These are phyloP conservation scores for Atopsyche davidsoni DNA, from an alignment of 1,140 invertebrate species.

Conservation along the genomic window DNA sequence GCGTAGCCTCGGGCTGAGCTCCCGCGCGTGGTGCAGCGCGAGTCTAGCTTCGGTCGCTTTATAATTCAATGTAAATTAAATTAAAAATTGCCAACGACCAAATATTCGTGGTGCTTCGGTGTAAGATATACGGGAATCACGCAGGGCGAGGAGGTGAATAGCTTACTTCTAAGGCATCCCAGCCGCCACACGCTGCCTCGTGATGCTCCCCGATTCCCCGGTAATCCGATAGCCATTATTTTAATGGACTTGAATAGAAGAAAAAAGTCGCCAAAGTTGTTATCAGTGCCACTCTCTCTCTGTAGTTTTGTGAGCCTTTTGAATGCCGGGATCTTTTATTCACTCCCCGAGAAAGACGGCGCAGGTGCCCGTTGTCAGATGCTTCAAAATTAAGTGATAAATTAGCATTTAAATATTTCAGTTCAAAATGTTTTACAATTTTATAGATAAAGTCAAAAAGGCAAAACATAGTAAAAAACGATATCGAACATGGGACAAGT, in stretches of 20 bases:
- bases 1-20: too few species aligned
- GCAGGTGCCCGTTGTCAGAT: not conserved
- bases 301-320: too few species aligned
- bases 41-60: slow-evolving; percentile 3
- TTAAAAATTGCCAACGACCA: slow-evolving; percentile 17
- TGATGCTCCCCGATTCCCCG: slow-evolving; percentile 1
- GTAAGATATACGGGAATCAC: slow-evolving; percentile 22
- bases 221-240: slow-evolving; percentile 31
- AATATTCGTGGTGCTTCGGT: slow-evolving; percentile 26
- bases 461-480: too few species aligned
- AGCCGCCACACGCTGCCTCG: slow-evolving; percentile 10
- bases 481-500: too few species aligned
- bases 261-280: slow-evolving; percentile 22
- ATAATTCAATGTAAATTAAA: slow-evolving; percentile 27
- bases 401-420: not conserved
- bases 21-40: not conserved
- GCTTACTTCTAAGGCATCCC: not conserved
- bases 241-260: slow-evolving; percentile 29
- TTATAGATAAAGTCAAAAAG: too few species aligned
- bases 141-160: slow-evolving; percentile 11
- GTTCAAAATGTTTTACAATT: not conserved
- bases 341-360: too few species aligned
- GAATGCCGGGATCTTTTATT: too few species aligned
- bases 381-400: slow-evolving; percentile 1
- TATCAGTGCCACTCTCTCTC: slow-evolving; percentile 20